These are phyloP conservation scores for Heterochromis multidens DNA, from an alignment of 2,113 vertebrate species.

Conservation along the genomic window DNA sequence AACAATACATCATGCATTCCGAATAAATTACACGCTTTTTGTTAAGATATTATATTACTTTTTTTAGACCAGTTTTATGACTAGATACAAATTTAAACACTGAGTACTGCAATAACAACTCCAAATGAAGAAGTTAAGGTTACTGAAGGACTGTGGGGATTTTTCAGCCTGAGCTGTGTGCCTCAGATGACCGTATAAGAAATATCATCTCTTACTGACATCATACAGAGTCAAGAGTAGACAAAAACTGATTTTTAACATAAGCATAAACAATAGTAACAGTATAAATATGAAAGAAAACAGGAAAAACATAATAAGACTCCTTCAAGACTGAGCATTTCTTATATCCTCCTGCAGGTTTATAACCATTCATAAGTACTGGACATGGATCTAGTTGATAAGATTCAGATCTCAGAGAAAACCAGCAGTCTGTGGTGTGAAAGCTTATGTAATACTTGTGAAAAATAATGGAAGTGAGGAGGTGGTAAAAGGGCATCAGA, in stretches of 20 bases:
- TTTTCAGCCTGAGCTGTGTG: not conserved
- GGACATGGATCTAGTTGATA: not conserved
- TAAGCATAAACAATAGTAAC: not conserved
- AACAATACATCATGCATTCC: not conserved
- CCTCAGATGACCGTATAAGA: not conserved
- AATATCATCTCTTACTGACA: not conserved
- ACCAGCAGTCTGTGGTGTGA: constrained; percentile 31
- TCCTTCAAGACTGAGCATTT: not conserved
- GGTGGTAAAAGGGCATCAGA: constrained; percentile 3
- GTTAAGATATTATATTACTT: not conserved
- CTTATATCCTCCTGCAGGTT: not conserved
- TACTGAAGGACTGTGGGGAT: not conserved
- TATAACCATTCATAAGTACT: not conserved
- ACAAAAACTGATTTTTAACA: not conserved
- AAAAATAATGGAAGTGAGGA: constrained; percentile 21
- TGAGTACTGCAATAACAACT: not conserved
- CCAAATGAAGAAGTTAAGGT: not conserved
- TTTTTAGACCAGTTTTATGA: not conserved
- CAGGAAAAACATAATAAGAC: not conserved
- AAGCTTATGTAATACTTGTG: constrained; percentile 38
- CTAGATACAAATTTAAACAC: not conserved
- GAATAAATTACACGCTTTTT: not conserved
- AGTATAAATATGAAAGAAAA: not conserved
- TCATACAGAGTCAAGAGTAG: not conserved
- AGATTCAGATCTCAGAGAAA: constrained; percentile 17